phyloP scores from a whole-genome alignment of 2,888 invertebrate species.

The Tanypteryx hageni region DNA sequence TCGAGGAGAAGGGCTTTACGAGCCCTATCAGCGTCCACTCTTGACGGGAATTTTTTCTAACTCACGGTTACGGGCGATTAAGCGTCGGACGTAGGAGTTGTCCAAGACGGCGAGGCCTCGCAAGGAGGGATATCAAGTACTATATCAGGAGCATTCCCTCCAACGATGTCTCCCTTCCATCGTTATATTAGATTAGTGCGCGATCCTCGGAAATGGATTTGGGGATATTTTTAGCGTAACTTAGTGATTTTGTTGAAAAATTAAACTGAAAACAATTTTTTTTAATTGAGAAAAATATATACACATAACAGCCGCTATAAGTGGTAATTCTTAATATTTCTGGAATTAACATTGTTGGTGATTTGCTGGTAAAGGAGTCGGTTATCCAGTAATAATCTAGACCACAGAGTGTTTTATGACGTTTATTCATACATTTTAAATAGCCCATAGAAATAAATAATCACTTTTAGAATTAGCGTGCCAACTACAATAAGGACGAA shows the following conservation, averaged over 20 bases:
- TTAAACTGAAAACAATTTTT: no score
- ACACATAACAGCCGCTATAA: no score
- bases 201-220: neutral
- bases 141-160: neutral
- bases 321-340: no score
- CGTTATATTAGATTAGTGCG: neutral
- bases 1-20: neutral
- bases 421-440: no score
- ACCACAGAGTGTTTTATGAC: no score
- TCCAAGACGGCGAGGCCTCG: neutral
- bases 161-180: neutral
- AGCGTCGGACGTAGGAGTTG: neutral
- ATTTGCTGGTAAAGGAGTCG: no score
- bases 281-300: no score
- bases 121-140: neutral
- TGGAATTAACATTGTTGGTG: no score
- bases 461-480: no score
- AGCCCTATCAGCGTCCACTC: slow-evolving; percentile 4
- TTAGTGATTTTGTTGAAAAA: neutral
- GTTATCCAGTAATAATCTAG: no score
- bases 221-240: neutral
- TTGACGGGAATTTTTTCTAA: neutral
- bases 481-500: no score
- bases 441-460: no score
- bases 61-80: neutral